Evolutionary conservation across 2,113 vertebrate genomes (phyloP).

Genomic region (Scophthalmus maximus): DNA sequence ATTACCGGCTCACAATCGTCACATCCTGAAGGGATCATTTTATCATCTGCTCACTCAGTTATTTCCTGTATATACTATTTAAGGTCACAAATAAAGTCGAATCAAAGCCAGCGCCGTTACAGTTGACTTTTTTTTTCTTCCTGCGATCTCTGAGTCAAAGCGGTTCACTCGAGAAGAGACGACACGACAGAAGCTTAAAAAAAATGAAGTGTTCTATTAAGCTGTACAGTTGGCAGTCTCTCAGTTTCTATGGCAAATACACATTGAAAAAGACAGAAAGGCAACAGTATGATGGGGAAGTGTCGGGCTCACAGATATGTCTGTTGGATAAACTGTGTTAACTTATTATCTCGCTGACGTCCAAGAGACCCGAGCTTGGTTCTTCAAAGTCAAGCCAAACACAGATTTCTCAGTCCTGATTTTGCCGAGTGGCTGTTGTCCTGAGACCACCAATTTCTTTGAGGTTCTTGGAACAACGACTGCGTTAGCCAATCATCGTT

Average conservation of each 20-base stretch:
- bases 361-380: too few relatives aligned
- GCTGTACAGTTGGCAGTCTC: constrained; percentile 25
- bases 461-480: too few relatives aligned
- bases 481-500: too few relatives aligned
- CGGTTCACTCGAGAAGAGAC: not conserved
- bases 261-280: not conserved
- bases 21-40: not conserved
- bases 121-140: constrained; percentile 12
- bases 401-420: too few relatives aligned
- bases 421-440: too few relatives aligned
- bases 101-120: not conserved
- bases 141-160: not conserved
- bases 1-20: not conserved
- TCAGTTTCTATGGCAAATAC: constrained; percentile 4
- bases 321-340: not conserved
- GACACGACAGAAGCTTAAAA: not conserved
- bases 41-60: constrained; percentile 4
- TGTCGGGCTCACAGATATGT: not conserved
- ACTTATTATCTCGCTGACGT: not conserved
- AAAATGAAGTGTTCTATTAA: too few relatives aligned
- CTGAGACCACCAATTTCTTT: too few relatives aligned
- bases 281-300: not conserved
- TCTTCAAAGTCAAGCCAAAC: too few relatives aligned
- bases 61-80: constrained; percentile 45
- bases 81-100: constrained; percentile 47